Base-by-base conservation (phyloP, 2,888 invertebrate species). In the Drosophila meridionalis region DNA sequence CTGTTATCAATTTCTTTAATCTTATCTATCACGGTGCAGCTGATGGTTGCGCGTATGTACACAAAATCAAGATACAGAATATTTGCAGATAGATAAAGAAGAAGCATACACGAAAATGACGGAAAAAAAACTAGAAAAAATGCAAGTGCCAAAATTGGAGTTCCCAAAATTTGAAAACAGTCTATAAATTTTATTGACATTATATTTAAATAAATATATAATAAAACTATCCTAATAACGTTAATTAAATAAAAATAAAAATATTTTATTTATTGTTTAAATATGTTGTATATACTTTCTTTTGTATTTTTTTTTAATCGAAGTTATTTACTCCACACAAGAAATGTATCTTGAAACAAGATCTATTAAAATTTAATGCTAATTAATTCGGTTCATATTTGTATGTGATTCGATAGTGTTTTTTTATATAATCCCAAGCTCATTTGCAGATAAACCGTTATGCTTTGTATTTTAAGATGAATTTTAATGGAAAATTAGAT, bases 1-100 rank as follows among this genome's bases (percentile, higher is more conserved):
- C 36, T 65, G 47, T 75, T 84, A 84, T 87, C 85, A 45, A 42
- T 60, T 62, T 57, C 60, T 38, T 69, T 85, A 85, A 88, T 85
- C 84, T 87, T 88, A 69, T 69, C 69, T 68, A 42, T 26, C 34
- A n/a, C 48, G 59, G 12, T 68, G 65, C 72, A 78, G 65, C 45
- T 71, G 67, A 53, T 65, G 56, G 58, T 26, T 34, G 30, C 9
- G 26, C 28, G 43, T 3, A 43, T 26, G n/a, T 56, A 42, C 28
- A 47, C 11, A 34, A 34, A 53, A 64, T 50, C 58, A 70, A 67
- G 64, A 64, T 70, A 78, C 48, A 14, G 26, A 26, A 47, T 55
- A 36, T 47, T 65, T 38, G 28, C 11, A 48, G 40, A 11, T 38
- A 65, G 50, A 48, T 60, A 40, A 38, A 42, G 38, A 43, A 60